Conservation (phyloP, 1,140 invertebrate genomes). For the Berghia stephanieae region DNA sequence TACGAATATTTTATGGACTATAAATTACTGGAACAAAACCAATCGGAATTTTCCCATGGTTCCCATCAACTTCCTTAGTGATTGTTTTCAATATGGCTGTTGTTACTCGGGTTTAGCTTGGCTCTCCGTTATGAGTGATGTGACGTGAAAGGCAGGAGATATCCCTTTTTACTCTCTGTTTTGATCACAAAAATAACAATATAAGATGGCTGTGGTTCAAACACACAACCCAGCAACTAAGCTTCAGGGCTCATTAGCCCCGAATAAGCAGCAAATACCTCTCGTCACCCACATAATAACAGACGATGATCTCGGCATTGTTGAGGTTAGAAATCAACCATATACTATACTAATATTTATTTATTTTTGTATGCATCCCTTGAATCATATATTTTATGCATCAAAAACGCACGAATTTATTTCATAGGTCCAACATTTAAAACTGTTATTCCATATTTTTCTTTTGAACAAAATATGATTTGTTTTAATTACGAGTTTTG, state of each 20-base stretch:
- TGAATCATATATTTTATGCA: neutral
- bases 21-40: neutral
- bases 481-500: neutral
- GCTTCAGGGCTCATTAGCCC: neutral
- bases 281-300: constrained; percentile 63
- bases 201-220: constrained; percentile 31
- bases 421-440: neutral
- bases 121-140: neutral
- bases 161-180: neutral
- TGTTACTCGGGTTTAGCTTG: neutral
- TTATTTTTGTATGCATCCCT: neutral
- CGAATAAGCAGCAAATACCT: constrained; percentile 48
- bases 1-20: neutral
- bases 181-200: neutral
- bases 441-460: neutral
- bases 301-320: constrained; percentile 61
- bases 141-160: neutral
- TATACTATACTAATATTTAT: neutral
- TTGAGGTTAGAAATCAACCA: constrained; percentile 48
- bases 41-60: neutral
- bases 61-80: constrained; percentile 29
- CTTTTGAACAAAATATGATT: neutral
- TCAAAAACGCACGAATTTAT: neutral
- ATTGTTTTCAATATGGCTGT: constrained; percentile 36
- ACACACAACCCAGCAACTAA: neutral